Conservation (phyloP, 2,888 invertebrate species). For the Heliconius sara region DNA sequence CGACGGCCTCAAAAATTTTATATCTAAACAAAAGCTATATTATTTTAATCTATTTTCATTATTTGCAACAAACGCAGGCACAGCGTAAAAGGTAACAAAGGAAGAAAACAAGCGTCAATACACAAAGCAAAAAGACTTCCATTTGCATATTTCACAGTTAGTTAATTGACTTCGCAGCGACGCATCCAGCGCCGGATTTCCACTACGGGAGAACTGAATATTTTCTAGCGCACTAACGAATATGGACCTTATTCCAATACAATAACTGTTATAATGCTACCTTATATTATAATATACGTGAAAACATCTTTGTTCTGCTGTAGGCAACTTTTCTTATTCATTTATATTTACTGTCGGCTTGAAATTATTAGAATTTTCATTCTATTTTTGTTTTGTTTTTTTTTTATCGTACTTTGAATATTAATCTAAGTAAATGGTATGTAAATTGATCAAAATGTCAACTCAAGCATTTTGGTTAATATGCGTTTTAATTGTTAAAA, state of each 20-base stretch:
- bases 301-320: slow-evolving; percentile 42
- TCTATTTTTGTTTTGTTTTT: slow-evolving; percentile 12
- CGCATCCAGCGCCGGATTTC: slow-evolving; percentile 56
- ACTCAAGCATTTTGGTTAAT: no score
- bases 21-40: not conserved
- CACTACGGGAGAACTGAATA: slow-evolving; percentile 44
- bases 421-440: no score
- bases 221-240: slow-evolving; percentile 20
- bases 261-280: slow-evolving; percentile 14
- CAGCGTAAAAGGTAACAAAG: slow-evolving; percentile 44
- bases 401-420: not conserved
- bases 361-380: slow-evolving; percentile 21
- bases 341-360: slow-evolving; percentile 39
- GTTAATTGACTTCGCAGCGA: slow-evolving; percentile 65
- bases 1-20: not conserved
- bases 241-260: slow-evolving; percentile 26
- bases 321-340: slow-evolving; percentile 37
- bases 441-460: no score
- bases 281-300: slow-evolving; percentile 23
- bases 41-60: slow-evolving; percentile 20
- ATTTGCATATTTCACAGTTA: slow-evolving; percentile 72
- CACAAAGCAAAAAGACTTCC: slow-evolving; percentile 51
- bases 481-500: no score
- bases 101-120: slow-evolving; percentile 48
- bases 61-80: slow-evolving; percentile 26